Base-by-base conservation (phyloP, 2,797 vertebrate species). In the Podargus strigoides region DNA sequence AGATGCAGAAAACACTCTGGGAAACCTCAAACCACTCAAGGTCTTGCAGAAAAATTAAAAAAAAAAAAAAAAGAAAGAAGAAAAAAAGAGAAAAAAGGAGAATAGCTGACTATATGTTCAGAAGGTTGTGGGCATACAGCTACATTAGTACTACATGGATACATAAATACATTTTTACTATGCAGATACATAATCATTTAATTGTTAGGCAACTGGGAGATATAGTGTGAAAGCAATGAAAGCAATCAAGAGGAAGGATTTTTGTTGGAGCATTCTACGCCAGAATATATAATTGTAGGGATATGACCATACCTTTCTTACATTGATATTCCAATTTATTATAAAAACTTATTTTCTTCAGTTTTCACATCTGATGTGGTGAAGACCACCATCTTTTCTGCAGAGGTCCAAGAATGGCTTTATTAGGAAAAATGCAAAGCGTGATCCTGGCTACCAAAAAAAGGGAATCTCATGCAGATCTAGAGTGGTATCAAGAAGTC, bases 61-160 rank as follows among this genome's bases (percentile, higher is more conserved):
- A 42, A 32, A 24, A 47, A 30, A 11, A 10, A 18, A 7, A 16
- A 24, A 32, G 7, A 41, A 19, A n/a, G n/a, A 24, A 47, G 26
- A 11, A 10, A 18, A 7, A 16, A 24, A 32, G 7, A 41, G n/a
- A 19, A n/a, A 22, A 10, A 23, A 36, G 3, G 4, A 32, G 0
- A 50, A 59, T 9, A 47, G 22, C 4, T 47, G 22, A 12, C 6
- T 46, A 0, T 14, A 21, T 11, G 2, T 70, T 74, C 37, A 24
- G 27, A 77, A 72, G 34, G 9, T 12, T 0, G 0, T 11, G 10
- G 8, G 5, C 36, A 32, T 42, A 6, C 0, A 2, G 11, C 14
- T 69, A 8, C 8, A 12, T 34, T 39, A 58, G 8, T 21, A 13
- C 36, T 67, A 28, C 23, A 56, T 5, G 13, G 27, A 30, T 20